Base-by-base conservation (phyloP, 2,888 invertebrate species). In the Campoletis raptor region DNA sequence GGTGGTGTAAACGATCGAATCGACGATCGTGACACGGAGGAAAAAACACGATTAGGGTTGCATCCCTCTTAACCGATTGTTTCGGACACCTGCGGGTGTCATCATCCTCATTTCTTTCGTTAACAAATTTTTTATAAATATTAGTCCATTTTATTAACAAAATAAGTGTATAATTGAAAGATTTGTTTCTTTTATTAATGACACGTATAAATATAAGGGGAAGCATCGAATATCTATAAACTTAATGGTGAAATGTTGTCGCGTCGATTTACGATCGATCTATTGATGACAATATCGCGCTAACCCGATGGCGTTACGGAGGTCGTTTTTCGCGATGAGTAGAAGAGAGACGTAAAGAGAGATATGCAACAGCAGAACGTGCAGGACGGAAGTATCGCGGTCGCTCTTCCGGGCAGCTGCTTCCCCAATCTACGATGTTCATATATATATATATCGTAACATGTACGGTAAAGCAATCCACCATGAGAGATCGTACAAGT, bases 381-480 rank as follows among this genome's bases (percentile, higher is more conserved):
- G 93, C n/a, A n/a, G 94, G 94, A 94, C 93, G 94, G 94, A 94
- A 94, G 94, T 93, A 92, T 93, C 94, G 94, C 89, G 94, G 94
- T 94, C 92, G 92, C 92, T 92, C 93, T 92, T 93, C 93, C 93
- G 93, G 92, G 90, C 94, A 93, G 94, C 93, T 94, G 93, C 90
- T 86, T 86, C 87, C 87, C 73, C 67, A 30, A 30, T 42, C 40
- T 37, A 40, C 40, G 40, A 15, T 15, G 18, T 37, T 24, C 15
- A 37, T 36, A 21, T 61, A 74, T 1, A 66, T 36, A n/a, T 57
- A 57, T 24, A 24, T 54, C 5, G 45, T 70, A 21, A 18, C 40
- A 24, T 18, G 24, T 57, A 45, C 21, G 48, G 93, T 93, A 92
- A 93, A 94, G 92, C 93, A 93, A 94, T 94, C 93, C 93, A 94